Evolutionary conservation across 2,888 invertebrate species (phyloP).

Genomic region (Chirona hameri): DNA sequence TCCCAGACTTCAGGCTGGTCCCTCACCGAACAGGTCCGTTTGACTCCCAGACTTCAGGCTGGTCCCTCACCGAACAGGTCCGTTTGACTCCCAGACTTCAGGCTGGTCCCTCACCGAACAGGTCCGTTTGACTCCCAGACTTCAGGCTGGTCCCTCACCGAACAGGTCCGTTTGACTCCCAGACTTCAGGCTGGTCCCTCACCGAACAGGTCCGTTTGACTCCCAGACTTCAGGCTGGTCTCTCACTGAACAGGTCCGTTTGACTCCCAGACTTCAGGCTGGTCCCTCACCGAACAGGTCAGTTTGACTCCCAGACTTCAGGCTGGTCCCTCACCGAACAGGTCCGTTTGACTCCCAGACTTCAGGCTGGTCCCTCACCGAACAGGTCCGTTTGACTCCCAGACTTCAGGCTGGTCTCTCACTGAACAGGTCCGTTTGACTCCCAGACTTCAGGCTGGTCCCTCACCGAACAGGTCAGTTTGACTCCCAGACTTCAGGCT

Average conservation of each 20-base stretch:
- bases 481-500: slow-evolving; percentile 60
- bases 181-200: slow-evolving; percentile 61
- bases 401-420: slow-evolving; percentile 61
- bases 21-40: background rate
- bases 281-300: too few relatives aligned
- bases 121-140: background rate
- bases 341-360: slow-evolving; percentile 60
- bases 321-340: slow-evolving; percentile 61
- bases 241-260: too few relatives aligned
- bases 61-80: background rate
- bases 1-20: too few relatives aligned
- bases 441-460: slow-evolving; percentile 62
- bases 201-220: too few relatives aligned
- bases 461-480: too few relatives aligned
- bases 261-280: slow-evolving; percentile 60
- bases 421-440: too few relatives aligned
- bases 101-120: background rate
- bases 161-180: slow-evolving; percentile 42
- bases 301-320: slow-evolving; percentile 59
- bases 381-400: too few relatives aligned
- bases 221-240: slow-evolving; percentile 62
- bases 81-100: too few relatives aligned
- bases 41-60: too few relatives aligned
- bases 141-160: too few relatives aligned
- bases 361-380: slow-evolving; percentile 60